phyloP scores from a whole-genome alignment of 2,113 vertebrate genomes.

The Tympanuchus pallidicinctus region DNA sequence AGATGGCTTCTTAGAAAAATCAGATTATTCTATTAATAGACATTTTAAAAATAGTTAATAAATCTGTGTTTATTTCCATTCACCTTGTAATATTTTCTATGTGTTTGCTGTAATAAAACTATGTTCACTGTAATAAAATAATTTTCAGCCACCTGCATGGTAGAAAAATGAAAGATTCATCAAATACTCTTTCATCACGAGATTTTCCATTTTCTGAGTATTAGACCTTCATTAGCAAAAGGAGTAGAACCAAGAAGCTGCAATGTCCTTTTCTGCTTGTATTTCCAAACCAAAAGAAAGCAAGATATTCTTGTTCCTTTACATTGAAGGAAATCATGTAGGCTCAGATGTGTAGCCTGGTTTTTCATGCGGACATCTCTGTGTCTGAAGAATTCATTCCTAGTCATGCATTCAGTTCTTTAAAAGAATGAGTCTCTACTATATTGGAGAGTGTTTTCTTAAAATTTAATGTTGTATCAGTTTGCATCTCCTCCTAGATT shows the following conservation, averaged over 20 bases:
- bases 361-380: neutral
- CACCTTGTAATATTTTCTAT: neutral
- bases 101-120: neutral
- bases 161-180: neutral
- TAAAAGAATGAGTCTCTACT: neutral
- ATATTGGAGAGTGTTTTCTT: neutral
- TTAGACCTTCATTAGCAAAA: neutral
- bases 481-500: neutral
- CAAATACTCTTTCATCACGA: neutral
- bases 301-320: neutral
- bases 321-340: neutral
- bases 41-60: neutral
- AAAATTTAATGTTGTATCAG: neutral
- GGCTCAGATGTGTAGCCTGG: neutral
- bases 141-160: neutral
- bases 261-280: neutral
- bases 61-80: neutral
- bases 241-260: neutral
- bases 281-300: neutral
- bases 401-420: neutral
- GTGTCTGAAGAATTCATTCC: neutral
- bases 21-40: neutral
- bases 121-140: neutral
- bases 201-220: neutral
- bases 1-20: neutral